These are phyloP conservation scores for Ascidia mentula DNA, from an alignment of 23 tunicate species.

Conservation along the genomic window DNA sequence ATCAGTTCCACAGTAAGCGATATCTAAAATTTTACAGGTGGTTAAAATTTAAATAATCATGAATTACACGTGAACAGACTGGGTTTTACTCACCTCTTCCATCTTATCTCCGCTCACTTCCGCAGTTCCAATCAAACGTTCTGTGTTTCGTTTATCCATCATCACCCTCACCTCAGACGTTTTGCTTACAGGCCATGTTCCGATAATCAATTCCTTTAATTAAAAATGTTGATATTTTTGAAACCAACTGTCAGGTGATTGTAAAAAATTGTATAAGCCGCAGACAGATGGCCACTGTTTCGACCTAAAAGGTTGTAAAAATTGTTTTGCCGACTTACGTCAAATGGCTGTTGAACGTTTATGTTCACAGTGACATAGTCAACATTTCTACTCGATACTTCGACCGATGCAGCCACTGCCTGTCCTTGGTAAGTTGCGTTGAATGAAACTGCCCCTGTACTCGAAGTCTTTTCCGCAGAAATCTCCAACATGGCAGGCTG, in stretches of 20 bases:
- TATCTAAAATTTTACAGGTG: background rate
- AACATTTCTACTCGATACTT: background rate
- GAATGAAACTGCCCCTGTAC: background rate
- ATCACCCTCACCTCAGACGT: background rate
- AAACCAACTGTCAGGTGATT: no score
- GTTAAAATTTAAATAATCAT: background rate
- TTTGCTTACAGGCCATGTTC: background rate
- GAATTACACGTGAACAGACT: background rate
- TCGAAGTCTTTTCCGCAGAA: background rate
- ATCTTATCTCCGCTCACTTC: background rate
- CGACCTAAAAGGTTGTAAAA: no score
- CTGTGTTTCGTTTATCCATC: background rate
- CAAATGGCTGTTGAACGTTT: constrained; percentile 9
- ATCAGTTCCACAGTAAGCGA: background rate
- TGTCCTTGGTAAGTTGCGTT: background rate
- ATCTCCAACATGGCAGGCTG: background rate
- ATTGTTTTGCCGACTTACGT: background rate
- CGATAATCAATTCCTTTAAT: background rate
- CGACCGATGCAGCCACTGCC: background rate
- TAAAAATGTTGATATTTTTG: background rate
- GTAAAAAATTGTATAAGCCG: no score
- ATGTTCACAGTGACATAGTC: background rate
- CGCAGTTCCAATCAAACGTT: background rate
- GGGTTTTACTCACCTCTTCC: background rate
- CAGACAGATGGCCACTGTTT: no score